Base-by-base conservation (phyloP, 2,797 vertebrate species). In the Perodicticus potto region DNA sequence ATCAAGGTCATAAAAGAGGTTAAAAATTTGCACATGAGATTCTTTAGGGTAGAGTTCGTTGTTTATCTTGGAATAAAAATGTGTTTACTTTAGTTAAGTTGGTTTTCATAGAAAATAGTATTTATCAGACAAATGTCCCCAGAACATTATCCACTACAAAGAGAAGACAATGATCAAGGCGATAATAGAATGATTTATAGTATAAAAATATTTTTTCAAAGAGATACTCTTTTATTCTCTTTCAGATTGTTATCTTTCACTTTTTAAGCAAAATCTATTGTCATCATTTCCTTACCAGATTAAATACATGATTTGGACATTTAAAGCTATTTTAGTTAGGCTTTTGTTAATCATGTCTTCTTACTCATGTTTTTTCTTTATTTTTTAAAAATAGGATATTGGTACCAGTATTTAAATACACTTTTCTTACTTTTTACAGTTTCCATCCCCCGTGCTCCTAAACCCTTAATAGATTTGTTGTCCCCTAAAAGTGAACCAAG, bases 281-380 rank as follows among this genome's bases (percentile, higher is more conserved):
- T 45, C 13, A 32, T 45, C 59, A 3, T 22, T 63, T 12, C 61
- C 94, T 91, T 67, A 70, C 72, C 11, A 40, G 11, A n/a, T 43
- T 53, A 88, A 65, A 12, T 59, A 25, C 49, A 69, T 13, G 76
- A 82, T 49, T 76, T 70, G 19, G 2, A 37, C 73, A 69, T 29
- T 86, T 87, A 87, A 92, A 65, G 94, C 20, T 83, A 91, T 81
- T 95, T 92, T 93, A 43, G 32, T 11, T 27, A 76, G 23, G 1
- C 13, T 80, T 90, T 70, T 92, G 10, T 37, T 89, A 43, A 55
- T 32, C 76, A 2, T 40, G 32, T 82, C 40, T 53, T 91, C 84
- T 78, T 74, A n/a, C 19, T 74, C 37, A 53, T 65, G n/a, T 74
- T 32, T 69, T 72, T 59, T 67, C 57, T 19, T 67, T 72, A 70